Percentiles rank a stretch among this genome's conserved stretches.
These are phyloP conservation scores for Caenorhabditis wallacei DNA, from an alignment of 2,888 invertebrate genomes.

Conservation along the genomic window DNA sequence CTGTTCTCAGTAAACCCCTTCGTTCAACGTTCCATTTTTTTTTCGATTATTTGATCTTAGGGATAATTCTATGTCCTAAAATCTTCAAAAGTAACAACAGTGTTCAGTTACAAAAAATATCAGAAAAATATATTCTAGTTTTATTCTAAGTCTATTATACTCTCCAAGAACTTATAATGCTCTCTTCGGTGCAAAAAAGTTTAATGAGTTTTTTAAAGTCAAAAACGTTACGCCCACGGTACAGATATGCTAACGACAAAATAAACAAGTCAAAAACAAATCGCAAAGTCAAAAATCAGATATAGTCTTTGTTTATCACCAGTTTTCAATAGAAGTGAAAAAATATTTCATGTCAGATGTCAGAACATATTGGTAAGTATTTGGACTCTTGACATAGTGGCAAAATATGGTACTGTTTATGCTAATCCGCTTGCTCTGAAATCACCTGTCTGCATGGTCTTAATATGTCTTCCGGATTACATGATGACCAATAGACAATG, in stretches of 20 bases:
- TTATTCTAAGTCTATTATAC: too few species aligned
- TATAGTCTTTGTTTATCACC: neutral
- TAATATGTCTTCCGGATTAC: constrained; percentile 33
- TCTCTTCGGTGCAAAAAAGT: constrained; percentile 5
- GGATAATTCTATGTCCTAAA: too few species aligned
- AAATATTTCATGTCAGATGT: neutral
- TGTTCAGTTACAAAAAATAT: neutral
- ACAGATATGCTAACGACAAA: neutral
- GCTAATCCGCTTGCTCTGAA: neutral
- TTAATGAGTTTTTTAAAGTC: neutral
- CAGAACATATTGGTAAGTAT: too few species aligned
- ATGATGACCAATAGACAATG: constrained; percentile 17
- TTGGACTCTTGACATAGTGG: too few species aligned
- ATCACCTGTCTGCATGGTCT: constrained; percentile 11
- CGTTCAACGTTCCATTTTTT: constrained; percentile 6
- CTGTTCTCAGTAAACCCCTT: constrained; percentile 1
- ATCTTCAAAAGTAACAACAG: neutral
- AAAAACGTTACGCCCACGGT: constrained; percentile 1
- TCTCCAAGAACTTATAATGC: neutral
- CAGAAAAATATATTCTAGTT: too few species aligned
- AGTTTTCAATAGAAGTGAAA: neutral
- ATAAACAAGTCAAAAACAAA: constrained; percentile 18
- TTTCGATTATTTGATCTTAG: neutral
- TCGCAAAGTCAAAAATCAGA: neutral
- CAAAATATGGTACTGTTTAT: neutral